Conservation (phyloP, 2,888 invertebrate species). For the Calameuta filiformis region DNA sequence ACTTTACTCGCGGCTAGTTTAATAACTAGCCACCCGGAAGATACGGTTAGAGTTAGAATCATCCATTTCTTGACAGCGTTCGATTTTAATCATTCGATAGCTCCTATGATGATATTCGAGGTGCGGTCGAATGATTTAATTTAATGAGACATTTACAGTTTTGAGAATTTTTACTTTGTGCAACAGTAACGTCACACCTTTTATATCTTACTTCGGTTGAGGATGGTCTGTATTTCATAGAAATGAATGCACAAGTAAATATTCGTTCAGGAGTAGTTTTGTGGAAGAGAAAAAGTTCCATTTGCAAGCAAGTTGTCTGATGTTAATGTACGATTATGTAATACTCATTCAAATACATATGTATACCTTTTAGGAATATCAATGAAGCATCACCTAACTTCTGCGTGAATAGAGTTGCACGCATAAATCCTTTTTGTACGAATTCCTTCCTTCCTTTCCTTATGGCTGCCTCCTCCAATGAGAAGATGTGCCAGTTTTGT, state of each 20-base stretch:
- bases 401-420: background rate
- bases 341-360: background rate
- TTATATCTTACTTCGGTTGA: background rate
- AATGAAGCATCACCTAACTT: background rate
- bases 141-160: background rate
- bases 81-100: background rate
- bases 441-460: background rate
- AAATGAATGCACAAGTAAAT: background rate
- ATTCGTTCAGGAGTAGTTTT: background rate
- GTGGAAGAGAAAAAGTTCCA: background rate
- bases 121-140: background rate
- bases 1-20: background rate
- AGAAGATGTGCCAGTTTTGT: background rate
- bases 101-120: background rate
- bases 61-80: background rate
- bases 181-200: background rate
- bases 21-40: background rate
- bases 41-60: background rate
- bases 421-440: background rate
- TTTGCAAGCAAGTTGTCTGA: background rate
- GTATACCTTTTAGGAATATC: background rate
- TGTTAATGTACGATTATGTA: background rate
- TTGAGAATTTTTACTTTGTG: background rate
- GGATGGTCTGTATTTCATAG: background rate
- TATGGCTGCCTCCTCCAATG: no score